These are phyloP conservation scores for Apis cerana DNA, from an alignment of 1,140 invertebrate genomes.

Conservation along the genomic window DNA sequence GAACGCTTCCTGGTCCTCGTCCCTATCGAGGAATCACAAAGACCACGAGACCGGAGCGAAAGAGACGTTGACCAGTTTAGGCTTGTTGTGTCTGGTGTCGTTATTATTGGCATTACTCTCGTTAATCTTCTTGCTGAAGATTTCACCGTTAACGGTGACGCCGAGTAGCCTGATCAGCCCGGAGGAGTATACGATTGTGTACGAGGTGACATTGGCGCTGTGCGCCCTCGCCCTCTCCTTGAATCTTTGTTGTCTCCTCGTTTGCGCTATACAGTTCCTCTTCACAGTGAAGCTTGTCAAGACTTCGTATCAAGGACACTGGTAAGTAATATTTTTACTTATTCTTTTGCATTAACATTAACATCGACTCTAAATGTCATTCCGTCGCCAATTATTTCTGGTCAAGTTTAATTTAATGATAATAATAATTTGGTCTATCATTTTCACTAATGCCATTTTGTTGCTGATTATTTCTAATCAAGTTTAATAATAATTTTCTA, in stretches of 20 bases:
- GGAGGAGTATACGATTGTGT: slow-evolving; percentile 92
- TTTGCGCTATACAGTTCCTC: slow-evolving; percentile 96
- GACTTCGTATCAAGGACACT: slow-evolving; percentile 82
- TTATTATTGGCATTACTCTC: slow-evolving; percentile 91
- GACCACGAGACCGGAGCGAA: slow-evolving; percentile 84
- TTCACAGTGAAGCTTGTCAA: slow-evolving; percentile 95
- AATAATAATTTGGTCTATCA: too few relatives aligned
- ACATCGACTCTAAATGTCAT: too few relatives aligned
- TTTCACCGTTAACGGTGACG: slow-evolving; percentile 85
- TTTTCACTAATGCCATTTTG: too few relatives aligned
- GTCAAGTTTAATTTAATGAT: too few relatives aligned
- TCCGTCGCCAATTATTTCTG: too few relatives aligned
- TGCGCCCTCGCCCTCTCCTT: slow-evolving; percentile 93
- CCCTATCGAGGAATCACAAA: slow-evolving; percentile 79
- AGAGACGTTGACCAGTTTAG: slow-evolving; percentile 92
- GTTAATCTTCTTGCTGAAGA: slow-evolving; percentile 91
- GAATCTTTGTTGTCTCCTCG: slow-evolving; percentile 94
- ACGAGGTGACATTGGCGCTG: slow-evolving; percentile 94
- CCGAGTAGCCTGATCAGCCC: slow-evolving; percentile 82
- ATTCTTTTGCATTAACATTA: neutral
- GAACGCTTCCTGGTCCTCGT: slow-evolving; percentile 82
- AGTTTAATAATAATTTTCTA: too few relatives aligned
- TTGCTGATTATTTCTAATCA: too few relatives aligned
- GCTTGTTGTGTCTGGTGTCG: slow-evolving; percentile 91
- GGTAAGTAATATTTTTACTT: slow-evolving; percentile 63